Percentiles rank a stretch among this genome's conserved stretches.
Evolutionary conservation across 2,888 invertebrate genomes (phyloP).

Genomic region (Lysandra coridon): DNA sequence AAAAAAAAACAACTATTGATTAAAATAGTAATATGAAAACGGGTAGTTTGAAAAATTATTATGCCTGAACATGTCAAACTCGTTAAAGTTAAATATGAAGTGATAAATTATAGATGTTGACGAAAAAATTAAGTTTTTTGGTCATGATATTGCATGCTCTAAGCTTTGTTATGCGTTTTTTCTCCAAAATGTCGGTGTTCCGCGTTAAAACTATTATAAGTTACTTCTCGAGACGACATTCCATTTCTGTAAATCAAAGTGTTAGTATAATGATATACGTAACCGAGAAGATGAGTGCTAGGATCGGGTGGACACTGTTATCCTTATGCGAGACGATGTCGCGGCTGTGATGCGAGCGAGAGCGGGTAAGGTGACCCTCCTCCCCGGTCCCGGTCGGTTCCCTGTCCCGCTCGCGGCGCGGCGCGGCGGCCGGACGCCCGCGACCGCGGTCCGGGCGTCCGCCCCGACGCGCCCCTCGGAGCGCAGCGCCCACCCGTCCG

Average conservation of each 20-base stretch:
- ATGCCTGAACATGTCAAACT: conserved; percentile 5
- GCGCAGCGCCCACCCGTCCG: conserved; percentile 66
- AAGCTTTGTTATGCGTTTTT: conserved; percentile 58
- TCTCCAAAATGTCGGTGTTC: conserved; percentile 62
- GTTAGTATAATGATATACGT: conserved; percentile 51
- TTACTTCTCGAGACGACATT: conserved; percentile 52
- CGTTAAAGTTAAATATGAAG: conserved; percentile 3
- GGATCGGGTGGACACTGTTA: conserved; percentile 73
- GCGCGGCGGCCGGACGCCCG: conserved; percentile 41
- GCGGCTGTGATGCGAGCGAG: conserved; percentile 49
- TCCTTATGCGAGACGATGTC: conserved; percentile 51
- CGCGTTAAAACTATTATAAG: conserved; percentile 61
- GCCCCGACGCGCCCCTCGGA: conserved; percentile 53
- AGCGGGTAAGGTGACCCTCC: conserved; percentile 47
- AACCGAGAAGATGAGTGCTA: conserved; percentile 43
- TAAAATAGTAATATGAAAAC: conserved; percentile 13
- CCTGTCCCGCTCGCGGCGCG: conserved; percentile 48
- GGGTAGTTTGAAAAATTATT: conserved; percentile 34
- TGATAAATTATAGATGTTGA: not conserved
- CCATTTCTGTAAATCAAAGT: conserved; percentile 45
- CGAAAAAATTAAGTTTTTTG: conserved; percentile 20
- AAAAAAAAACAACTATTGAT: not conserved
- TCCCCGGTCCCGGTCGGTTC: conserved; percentile 46
- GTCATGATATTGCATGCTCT: conserved; percentile 71
- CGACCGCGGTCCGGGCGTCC: conserved; percentile 54